A percentile compares a stretch with the other conserved stretches of the same genome.
phyloP scores from a whole-genome alignment of 1,140 invertebrate genomes.

The Caenorhabditis remanei region DNA sequence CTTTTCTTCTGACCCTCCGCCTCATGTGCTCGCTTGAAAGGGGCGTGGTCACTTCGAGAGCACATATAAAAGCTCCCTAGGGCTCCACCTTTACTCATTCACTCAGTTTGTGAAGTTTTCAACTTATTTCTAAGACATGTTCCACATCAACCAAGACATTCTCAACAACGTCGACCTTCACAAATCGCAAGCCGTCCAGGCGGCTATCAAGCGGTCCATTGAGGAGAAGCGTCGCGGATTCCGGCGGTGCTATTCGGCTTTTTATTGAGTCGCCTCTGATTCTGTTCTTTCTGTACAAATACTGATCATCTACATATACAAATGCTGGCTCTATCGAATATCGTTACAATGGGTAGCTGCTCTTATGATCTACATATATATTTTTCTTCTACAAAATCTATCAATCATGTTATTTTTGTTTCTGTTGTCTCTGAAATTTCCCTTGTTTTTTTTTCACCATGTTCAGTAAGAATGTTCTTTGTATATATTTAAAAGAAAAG shows the following conservation, averaged over 20 bases:
- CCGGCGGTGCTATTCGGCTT: slow-evolving; percentile 5
- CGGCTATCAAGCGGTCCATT: neutral
- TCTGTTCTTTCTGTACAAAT: neutral
- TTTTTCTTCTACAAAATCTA: too few relatives aligned
- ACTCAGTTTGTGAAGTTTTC: neutral
- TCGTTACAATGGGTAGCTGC: too few relatives aligned
- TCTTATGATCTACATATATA: too few relatives aligned
- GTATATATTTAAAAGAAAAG: too few relatives aligned
- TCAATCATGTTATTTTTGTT: too few relatives aligned
- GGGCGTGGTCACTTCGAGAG: neutral
- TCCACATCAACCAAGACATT: slow-evolving; percentile 45
- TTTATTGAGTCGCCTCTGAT: neutral
- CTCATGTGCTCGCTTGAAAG: too few relatives aligned
- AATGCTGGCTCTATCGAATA: too few relatives aligned
- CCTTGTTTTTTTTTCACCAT: too few relatives aligned
- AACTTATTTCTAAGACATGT: neutral
- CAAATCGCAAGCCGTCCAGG: neutral
- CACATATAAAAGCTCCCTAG: neutral
- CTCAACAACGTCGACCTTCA: slow-evolving; percentile 12
- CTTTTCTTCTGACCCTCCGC: neutral
- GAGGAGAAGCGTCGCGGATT: slow-evolving; percentile 47
- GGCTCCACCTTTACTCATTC: neutral
- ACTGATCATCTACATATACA: neutral
- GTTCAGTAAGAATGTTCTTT: too few relatives aligned
- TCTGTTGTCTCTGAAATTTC: too few relatives aligned